Evolutionary conservation across 2,888 invertebrate genomes (phyloP).

Genomic region (Holacanthella duospinosa): DNA sequence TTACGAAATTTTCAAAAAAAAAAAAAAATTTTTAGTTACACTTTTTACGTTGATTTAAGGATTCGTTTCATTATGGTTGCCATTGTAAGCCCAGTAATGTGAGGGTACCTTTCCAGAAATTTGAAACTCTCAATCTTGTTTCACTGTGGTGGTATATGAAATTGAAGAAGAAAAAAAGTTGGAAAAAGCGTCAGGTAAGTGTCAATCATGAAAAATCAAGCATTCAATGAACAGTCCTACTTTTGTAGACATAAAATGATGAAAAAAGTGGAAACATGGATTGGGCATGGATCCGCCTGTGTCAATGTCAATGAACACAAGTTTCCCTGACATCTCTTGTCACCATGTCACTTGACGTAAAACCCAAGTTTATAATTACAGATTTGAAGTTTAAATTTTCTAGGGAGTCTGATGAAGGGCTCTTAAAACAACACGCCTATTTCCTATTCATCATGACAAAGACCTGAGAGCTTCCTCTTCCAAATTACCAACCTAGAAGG

Average conservation of each 20-base stretch:
- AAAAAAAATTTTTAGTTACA: no score
- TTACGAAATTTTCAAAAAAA: no score
- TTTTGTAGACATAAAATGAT: not conserved
- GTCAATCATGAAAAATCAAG: conserved; percentile 5
- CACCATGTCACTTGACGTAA: not conserved
- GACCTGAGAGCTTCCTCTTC: not conserved
- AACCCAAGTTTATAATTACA: not conserved
- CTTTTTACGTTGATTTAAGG: no score
- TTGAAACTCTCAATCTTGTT: no score
- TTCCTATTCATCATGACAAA: not conserved
- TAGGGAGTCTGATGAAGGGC: not conserved
- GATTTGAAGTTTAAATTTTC: not conserved
- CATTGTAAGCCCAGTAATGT: no score
- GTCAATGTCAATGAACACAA: not conserved
- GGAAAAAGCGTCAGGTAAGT: not conserved
- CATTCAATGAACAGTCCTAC: not conserved
- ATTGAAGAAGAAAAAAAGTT: not conserved
- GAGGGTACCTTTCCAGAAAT: no score
- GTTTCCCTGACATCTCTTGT: no score
- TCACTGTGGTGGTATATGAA: no score
- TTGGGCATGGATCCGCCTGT: not conserved
- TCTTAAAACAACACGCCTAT: not conserved
- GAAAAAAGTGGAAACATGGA: not conserved
- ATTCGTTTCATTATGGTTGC: no score
- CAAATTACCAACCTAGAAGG: not conserved